Conservation (phyloP, 2,888 invertebrate species). For the Stegana nigrithorax region DNA sequence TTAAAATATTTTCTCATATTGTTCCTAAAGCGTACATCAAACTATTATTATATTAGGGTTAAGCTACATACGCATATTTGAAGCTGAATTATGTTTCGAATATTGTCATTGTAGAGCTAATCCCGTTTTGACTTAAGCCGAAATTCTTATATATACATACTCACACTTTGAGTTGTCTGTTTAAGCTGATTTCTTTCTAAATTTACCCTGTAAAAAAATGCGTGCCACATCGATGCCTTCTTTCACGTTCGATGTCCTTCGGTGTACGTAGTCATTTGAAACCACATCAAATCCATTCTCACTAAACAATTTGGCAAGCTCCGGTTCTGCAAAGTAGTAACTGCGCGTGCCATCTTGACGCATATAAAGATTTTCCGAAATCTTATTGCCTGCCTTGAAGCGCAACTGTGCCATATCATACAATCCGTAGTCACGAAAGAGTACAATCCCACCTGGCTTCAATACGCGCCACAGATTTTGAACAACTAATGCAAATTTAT, state of each 20-base stretch:
- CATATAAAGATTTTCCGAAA: slow-evolving; percentile 92
- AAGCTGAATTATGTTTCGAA: too few species aligned
- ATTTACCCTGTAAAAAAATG: slow-evolving; percentile 93
- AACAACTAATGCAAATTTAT: slow-evolving; percentile 77
- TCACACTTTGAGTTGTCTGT: too few species aligned
- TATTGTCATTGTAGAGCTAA: too few species aligned
- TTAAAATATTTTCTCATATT: too few species aligned
- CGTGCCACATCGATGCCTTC: slow-evolving; percentile 91
- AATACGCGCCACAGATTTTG: slow-evolving; percentile 76
- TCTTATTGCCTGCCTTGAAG: slow-evolving; percentile 92
- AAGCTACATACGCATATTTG: too few species aligned
- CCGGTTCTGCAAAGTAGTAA: slow-evolving; percentile 84
- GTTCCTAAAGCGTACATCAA: slow-evolving; percentile 18
- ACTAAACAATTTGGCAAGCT: slow-evolving; percentile 75
- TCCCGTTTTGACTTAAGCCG: too few species aligned
- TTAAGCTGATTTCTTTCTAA: slow-evolving; percentile 69
- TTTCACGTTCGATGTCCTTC: slow-evolving; percentile 92
- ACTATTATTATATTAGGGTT: not conserved
- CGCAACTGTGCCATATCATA: slow-evolving; percentile 96
- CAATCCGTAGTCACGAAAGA: slow-evolving; percentile 94
- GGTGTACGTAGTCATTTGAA: slow-evolving; percentile 81
- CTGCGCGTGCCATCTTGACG: slow-evolving; percentile 95
- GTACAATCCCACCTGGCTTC: slow-evolving; percentile 81
- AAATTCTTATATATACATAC: too few species aligned
- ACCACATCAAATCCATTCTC: slow-evolving; percentile 78